Conservation (phyloP, 2,113 vertebrate genomes). For the Chiloscyllium plagiosum region DNA sequence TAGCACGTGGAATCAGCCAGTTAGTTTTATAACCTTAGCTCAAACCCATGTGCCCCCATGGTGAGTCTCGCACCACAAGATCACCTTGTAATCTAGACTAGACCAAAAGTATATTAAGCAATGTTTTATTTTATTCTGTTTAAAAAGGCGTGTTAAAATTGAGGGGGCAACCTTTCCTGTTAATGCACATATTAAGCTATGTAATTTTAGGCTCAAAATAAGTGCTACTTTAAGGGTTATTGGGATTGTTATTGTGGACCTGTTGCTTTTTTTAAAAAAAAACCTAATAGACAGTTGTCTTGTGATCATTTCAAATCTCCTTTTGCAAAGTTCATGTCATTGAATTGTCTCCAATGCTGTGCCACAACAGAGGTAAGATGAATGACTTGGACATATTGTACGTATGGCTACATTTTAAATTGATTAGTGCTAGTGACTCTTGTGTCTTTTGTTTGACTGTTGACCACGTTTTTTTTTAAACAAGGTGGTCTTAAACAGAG, state of each 20-base stretch:
- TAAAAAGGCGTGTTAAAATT: not conserved
- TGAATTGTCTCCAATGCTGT: not conserved
- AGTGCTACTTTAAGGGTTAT: conserved; percentile 27
- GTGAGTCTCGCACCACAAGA: no score
- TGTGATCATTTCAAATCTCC: conserved; percentile 13
- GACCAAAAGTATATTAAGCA: not conserved
- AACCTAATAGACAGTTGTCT: not conserved
- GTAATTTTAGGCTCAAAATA: conserved; percentile 29
- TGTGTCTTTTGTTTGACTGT: not conserved
- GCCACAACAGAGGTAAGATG: conserved; percentile 6
- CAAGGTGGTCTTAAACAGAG: conserved; percentile 22
- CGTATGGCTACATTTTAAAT: conserved; percentile 18
- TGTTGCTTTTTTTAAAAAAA: not conserved
- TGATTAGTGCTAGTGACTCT: conserved; percentile 30
- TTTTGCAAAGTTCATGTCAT: not conserved
- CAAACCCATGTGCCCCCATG: not conserved
- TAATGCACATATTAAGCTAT: conserved; percentile 26
- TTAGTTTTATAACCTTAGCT: not conserved
- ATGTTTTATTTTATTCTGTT: not conserved
- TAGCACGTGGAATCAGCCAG: not conserved
- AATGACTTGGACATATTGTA: not conserved
- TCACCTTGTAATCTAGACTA: not conserved
- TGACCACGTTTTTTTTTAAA: conserved; percentile 19
- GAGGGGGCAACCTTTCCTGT: not conserved
- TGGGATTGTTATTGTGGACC: conserved; percentile 30